Percentiles rank a stretch among this genome's conserved stretches.
Conservation (phyloP, 2,113 vertebrate species). For the Globicephala melas region DNA sequence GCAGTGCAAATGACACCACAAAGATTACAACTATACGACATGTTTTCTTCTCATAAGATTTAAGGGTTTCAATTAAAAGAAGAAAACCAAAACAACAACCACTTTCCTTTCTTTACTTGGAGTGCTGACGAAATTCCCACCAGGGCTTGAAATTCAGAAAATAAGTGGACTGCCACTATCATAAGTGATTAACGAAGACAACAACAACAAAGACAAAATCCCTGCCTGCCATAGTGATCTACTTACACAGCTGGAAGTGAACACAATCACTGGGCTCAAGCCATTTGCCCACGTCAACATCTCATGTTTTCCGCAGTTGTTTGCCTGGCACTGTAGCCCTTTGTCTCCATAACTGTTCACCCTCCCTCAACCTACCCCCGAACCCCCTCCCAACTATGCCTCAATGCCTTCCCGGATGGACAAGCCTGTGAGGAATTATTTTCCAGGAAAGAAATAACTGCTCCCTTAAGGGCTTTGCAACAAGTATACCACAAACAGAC, state of each 20-base stretch:
- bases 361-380: accelerated
- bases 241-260: background rate
- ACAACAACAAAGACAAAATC: background rate
- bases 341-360: background rate
- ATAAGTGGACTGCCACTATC: background rate
- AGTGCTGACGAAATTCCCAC: background rate
- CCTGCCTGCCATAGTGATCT: background rate
- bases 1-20: background rate
- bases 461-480: background rate
- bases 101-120: background rate
- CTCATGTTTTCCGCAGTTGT: accelerated
- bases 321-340: background rate
- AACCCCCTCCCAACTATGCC: background rate
- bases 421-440: background rate
- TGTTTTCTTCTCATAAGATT: slow-evolving; percentile 35
- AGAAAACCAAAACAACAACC: background rate
- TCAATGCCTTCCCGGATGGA: background rate
- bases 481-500: background rate
- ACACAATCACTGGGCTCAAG: background rate
- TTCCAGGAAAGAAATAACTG: background rate
- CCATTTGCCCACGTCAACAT: background rate
- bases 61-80: slow-evolving; percentile 40
- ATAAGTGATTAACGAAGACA: background rate
- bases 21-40: background rate
- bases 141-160: background rate